Percentiles rank a stretch among this genome's conserved stretches.
Conservation (phyloP, 1,140 invertebrate genomes). For the Drosophila mauritiana region DNA sequence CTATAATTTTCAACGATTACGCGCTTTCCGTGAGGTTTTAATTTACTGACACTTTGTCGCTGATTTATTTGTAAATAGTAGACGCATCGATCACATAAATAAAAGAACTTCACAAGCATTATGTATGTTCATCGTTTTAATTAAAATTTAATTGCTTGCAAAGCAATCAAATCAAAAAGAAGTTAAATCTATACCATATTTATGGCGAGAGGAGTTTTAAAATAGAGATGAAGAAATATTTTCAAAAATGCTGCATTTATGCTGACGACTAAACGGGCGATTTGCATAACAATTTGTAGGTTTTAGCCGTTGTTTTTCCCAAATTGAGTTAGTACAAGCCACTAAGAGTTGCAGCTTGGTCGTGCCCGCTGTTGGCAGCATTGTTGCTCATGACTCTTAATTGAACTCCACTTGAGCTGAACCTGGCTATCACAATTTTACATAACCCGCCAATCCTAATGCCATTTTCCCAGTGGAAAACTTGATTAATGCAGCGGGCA, state of each 20-base stretch:
- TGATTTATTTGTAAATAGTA: conserved; percentile 31
- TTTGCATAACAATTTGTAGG: conserved; percentile 64
- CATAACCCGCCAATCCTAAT: conserved; percentile 50
- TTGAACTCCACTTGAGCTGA: conserved; percentile 55
- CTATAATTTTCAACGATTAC: conserved; percentile 47
- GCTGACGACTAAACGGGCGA: conserved; percentile 20
- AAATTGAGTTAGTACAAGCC: conserved; percentile 30
- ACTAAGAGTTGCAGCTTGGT: conserved; percentile 35
- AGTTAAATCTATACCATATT: too few relatives aligned
- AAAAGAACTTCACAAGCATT: conserved; percentile 1
- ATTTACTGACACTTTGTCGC: conserved; percentile 32
- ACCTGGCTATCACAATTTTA: conserved; percentile 62
- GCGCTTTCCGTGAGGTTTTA: background rate
- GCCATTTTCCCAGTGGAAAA: conserved; percentile 45
- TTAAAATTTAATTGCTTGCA: conserved; percentile 14
- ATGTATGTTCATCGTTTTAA: background rate
- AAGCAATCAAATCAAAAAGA: background rate
- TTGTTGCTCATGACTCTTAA: conserved; percentile 57
- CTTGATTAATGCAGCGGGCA: conserved; percentile 61
- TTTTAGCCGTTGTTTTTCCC: conserved; percentile 23
- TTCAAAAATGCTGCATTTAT: background rate
- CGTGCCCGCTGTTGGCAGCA: conserved; percentile 43
- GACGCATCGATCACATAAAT: conserved; percentile 17
- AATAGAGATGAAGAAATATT: background rate
- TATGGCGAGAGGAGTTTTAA: too few relatives aligned